A percentile compares a stretch with the other conserved stretches of the same genome.
phyloP scores from a whole-genome alignment of 2,888 invertebrate genomes.

The Dasysyrphus tricinctus region DNA sequence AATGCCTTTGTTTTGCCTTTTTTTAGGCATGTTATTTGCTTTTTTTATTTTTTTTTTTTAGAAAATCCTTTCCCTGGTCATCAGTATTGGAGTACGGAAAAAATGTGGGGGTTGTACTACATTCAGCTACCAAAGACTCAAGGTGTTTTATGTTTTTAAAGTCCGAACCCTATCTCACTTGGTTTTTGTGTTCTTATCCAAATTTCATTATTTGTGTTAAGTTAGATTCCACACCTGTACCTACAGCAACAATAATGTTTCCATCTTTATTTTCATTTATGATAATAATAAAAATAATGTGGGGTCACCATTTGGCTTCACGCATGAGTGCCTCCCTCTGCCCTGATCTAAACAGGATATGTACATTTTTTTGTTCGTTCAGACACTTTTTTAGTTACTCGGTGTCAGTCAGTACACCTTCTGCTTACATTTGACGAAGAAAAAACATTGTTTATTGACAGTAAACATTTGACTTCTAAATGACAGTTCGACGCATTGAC shows the following conservation, averaged over 20 bases:
- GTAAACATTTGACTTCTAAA: slow-evolving; percentile 51
- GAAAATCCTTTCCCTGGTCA: too few species aligned
- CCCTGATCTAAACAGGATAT: slow-evolving; percentile 55
- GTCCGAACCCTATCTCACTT: slow-evolving; percentile 4
- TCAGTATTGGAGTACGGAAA: too few species aligned
- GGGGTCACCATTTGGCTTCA: slow-evolving; percentile 59
- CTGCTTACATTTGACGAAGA: slow-evolving; percentile 14
- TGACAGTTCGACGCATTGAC: slow-evolving; percentile 32
- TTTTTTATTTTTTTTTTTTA: too few species aligned
- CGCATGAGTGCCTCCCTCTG: slow-evolving; percentile 65
- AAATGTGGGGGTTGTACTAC: too few species aligned
- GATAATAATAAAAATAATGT: slow-evolving; percentile 4
- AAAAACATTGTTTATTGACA: slow-evolving; percentile 60
- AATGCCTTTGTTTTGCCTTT: too few species aligned
- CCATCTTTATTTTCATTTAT: slow-evolving; percentile 23
- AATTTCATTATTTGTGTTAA: slow-evolving; percentile 19
- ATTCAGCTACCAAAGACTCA: too few species aligned
- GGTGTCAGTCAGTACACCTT: slow-evolving; percentile 17
- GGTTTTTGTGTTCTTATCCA: slow-evolving; percentile 4
- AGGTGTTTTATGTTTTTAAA: not conserved
- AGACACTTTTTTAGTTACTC: not conserved
- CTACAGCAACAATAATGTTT: slow-evolving; percentile 7
- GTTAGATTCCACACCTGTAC: slow-evolving; percentile 45
- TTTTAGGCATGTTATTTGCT: too few species aligned
- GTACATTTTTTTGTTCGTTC: not conserved